A percentile compares a stretch with the other conserved stretches of the same genome.
Evolutionary conservation across 2,113 vertebrate genomes (phyloP).

Genomic region (Alexandromys fortis): DNA sequence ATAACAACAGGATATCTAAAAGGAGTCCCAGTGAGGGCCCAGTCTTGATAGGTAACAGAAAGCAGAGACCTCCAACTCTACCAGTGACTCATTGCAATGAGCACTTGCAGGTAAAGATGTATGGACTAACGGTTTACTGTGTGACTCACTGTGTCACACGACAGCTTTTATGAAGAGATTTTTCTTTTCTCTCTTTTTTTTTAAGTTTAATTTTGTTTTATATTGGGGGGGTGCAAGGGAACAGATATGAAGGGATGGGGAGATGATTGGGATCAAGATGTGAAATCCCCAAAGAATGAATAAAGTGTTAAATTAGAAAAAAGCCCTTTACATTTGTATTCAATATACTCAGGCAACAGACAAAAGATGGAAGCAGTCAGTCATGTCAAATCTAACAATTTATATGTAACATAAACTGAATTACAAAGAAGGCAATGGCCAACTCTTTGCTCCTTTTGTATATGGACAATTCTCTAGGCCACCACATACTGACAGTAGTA

Average conservation of each 20-base stretch:
- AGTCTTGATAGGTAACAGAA: background rate
- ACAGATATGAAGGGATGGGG: background rate
- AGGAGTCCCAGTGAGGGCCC: background rate
- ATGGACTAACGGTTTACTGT: background rate
- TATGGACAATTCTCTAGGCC: background rate
- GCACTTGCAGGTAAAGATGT: background rate
- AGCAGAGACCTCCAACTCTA: background rate
- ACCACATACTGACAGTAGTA: background rate
- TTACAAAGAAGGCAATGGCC: background rate
- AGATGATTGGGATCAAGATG: background rate
- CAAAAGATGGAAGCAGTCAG: background rate
- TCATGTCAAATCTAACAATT: background rate
- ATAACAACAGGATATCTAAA: background rate
- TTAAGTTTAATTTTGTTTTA: background rate
- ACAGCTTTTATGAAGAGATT: background rate
- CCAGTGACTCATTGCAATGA: background rate
- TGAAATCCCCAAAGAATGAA: background rate
- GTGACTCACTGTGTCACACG: background rate
- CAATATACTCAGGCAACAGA: background rate
- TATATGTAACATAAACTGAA: background rate
- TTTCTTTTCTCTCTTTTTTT: background rate
- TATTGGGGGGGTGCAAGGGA: background rate
- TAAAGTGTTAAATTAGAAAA: background rate
- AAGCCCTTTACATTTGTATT: background rate
- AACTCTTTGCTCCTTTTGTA: background rate